These are phyloP conservation scores for Myiotriccus ornatus DNA, from an alignment of 2,797 vertebrate genomes.

Conservation along the genomic window DNA sequence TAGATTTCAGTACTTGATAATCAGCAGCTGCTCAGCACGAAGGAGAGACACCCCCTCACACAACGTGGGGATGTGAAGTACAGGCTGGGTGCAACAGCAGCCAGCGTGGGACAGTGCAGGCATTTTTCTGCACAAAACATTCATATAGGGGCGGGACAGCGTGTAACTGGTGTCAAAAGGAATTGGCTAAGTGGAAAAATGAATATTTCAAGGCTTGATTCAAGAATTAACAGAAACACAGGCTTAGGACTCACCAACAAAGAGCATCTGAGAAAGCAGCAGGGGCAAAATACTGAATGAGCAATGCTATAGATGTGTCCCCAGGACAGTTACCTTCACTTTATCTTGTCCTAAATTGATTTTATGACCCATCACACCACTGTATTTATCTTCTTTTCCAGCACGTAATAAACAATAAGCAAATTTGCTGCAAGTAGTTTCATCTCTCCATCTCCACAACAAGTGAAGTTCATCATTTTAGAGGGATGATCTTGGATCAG, in stretches of 20 bases:
- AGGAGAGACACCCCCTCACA: background rate
- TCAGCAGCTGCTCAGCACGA: background rate
- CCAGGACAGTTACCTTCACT: background rate
- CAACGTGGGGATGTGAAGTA: fast-evolving
- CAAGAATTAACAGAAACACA: background rate
- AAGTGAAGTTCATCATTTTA: background rate
- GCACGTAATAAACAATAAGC: background rate
- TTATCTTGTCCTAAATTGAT: background rate
- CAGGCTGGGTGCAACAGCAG: background rate
- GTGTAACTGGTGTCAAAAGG: background rate
- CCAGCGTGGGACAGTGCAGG: background rate
- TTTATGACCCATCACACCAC: background rate
- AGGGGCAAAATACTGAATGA: background rate
- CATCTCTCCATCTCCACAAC: background rate
- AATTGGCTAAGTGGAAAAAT: background rate
- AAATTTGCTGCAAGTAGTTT: background rate
- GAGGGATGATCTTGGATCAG: background rate
- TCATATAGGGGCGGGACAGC: background rate
- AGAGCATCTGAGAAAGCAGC: background rate
- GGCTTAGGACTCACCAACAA: background rate
- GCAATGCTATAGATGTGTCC: background rate
- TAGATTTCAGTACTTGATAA: background rate
- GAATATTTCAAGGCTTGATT: background rate
- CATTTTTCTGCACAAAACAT: background rate
- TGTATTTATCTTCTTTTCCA: background rate